Conservation (phyloP, 2,113 vertebrate species). For the Nematolebias whitei region DNA sequence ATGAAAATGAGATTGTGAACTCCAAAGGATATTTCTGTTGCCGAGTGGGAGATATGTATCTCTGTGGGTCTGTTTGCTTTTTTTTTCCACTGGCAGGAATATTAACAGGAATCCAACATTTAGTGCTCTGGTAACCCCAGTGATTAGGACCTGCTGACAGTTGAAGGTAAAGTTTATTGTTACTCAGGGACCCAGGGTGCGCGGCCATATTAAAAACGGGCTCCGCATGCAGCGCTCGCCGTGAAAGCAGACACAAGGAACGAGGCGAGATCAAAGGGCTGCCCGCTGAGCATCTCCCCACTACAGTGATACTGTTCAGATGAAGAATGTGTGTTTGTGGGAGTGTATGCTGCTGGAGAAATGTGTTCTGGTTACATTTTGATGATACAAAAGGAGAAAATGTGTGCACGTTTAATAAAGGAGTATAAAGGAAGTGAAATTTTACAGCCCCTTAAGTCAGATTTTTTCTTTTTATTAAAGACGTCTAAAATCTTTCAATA, state of each 20-base stretch:
- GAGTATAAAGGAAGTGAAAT: neutral
- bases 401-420: neutral
- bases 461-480: too few species aligned
- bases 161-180: conserved; percentile 84
- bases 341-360: conserved; percentile 31
- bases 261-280: conserved; percentile 68
- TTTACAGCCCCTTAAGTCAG: neutral
- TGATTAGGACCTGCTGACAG: conserved; percentile 91
- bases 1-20: conserved; percentile 74
- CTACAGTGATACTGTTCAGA: conserved; percentile 60
- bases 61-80: conserved; percentile 77
- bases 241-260: conserved; percentile 71
- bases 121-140: conserved; percentile 85
- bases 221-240: conserved; percentile 62
- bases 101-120: conserved; percentile 86
- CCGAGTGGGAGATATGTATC: conserved; percentile 69
- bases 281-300: conserved; percentile 54
- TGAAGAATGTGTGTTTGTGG: conserved; percentile 48
- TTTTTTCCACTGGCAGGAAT: conserved; percentile 79
- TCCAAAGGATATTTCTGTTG: conserved; percentile 77
- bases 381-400: conserved; percentile 15
- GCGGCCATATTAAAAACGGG: conserved; percentile 76
- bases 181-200: conserved; percentile 73
- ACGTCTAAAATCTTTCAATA: neutral
- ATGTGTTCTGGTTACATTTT: conserved; percentile 8